Evolutionary conservation across 2,797 vertebrate genomes (phyloP).

Genomic region (Hoplostethus atlanticus): DNA sequence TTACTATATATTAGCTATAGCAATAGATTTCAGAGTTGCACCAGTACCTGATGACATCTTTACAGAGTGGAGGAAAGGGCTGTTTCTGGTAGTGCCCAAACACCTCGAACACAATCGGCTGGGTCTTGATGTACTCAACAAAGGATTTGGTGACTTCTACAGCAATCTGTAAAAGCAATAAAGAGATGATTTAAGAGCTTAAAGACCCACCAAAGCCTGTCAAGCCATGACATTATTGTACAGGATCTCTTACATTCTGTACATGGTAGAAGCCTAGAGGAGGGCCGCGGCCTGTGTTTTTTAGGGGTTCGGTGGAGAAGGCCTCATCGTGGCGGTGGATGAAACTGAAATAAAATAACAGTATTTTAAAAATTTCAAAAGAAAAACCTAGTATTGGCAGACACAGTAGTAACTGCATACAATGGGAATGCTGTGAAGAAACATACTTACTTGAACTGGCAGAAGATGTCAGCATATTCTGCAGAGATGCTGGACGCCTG

Average conservation of each 20-base stretch:
- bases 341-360: slow-evolving; percentile 84
- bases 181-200: slow-evolving; percentile 4
- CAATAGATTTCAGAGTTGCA: neutral
- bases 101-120: slow-evolving; percentile 98
- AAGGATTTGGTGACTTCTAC: slow-evolving; percentile 98
- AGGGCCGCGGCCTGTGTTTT: slow-evolving; percentile 95
- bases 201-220: neutral
- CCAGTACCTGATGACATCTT: slow-evolving; percentile 93
- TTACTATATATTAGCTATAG: neutral
- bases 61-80: slow-evolving; percentile 94
- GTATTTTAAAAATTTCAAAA: neutral
- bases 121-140: slow-evolving; percentile 95
- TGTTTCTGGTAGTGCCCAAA: slow-evolving; percentile 98
- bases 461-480: slow-evolving; percentile 98
- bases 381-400: neutral
- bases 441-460: slow-evolving; percentile 94
- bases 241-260: slow-evolving; percentile 89
- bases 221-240: neutral
- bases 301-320: slow-evolving; percentile 97
- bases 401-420: neutral
- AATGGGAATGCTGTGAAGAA: neutral
- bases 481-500: slow-evolving; percentile 98
- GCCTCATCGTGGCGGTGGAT: slow-evolving; percentile 98
- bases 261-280: slow-evolving; percentile 98
- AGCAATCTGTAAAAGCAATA: slow-evolving; percentile 86